Base-by-base conservation (phyloP, 1,140 invertebrate genomes). In the Samia ricini region DNA sequence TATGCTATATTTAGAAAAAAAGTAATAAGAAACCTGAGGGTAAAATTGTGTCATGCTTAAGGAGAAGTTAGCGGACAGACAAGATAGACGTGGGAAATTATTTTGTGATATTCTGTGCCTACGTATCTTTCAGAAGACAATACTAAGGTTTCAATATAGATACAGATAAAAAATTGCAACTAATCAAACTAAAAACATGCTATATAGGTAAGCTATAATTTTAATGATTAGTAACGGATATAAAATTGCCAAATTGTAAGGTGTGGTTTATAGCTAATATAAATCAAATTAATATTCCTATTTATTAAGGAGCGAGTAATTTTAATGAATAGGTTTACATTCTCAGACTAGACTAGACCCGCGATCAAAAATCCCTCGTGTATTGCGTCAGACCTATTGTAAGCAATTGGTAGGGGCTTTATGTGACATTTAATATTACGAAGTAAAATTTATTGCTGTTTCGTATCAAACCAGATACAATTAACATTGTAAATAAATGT, bases 351-450 rank as follows among this genome's bases (percentile, higher is more conserved):
- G 62, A 57, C 56, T 18, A 3, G 10, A 6, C 12, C 24, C 18
- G 18, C 7, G 20, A 36, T 29, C 61, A 29, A 58, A 58, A 66
- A 69, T 64, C 59, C 74, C 67, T 73, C 66, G 12, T 42, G 24
- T 76, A 81, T 78, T 74, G 76, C 72, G 68, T 52, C 51, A 52
- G 51, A 21, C 22, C 51, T 52, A 52, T 52, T 52, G 51, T 52
- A 22, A 52, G 51, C 22, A 22, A 52, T 22, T 52, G 51, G 51
- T 23, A 22, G 51, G 15, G 51, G 22, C 22, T 52, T 52, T 52
- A 52, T 52, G 51, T 52, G 51, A 52, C 51, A 52, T 52, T 52
- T 52, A 23, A 52, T 52, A 52, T 52, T 3, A 52, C 51, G 22
- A 42, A 42, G 33, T 42, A 12, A 15, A 42, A 42, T 42, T 42